Percentiles rank a stretch among this genome's conserved stretches.
Conservation (phyloP, 1,140 invertebrate species). For the Pseudomyrmex concolor region DNA sequence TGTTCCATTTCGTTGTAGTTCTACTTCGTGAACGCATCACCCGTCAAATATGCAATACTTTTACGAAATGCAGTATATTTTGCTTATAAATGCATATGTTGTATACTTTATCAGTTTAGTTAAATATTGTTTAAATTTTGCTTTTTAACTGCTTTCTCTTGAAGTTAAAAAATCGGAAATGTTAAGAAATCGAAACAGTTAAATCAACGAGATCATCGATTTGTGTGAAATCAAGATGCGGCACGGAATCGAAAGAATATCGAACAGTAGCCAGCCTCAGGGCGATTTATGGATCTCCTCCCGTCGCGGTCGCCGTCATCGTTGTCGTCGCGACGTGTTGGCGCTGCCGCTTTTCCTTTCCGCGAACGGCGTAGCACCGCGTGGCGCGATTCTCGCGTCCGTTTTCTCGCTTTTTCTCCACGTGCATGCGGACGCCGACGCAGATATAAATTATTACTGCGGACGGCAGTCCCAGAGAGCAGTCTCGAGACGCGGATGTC, state of each 20-base stretch:
- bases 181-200: neutral
- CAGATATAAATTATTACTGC: conserved; percentile 76
- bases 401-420: conserved; percentile 65
- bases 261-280: conserved; percentile 19
- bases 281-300: conserved; percentile 44
- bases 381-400: conserved; percentile 27
- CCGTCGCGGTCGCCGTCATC: no score
- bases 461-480: conserved; percentile 32
- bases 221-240: neutral
- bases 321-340: neutral
- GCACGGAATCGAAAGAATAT: conserved; percentile 26
- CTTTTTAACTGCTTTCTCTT: neutral
- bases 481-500: conserved; percentile 22
- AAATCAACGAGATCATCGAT: neutral
- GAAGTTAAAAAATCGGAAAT: no score
- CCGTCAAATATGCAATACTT: neutral
- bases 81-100: neutral
- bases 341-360: conserved; percentile 56
- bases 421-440: conserved; percentile 29
- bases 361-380: conserved; percentile 33
- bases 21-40: neutral
- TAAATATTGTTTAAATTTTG: neutral
- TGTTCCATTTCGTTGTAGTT: conserved; percentile 19
- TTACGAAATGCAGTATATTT: neutral
- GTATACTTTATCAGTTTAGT: neutral